These are phyloP conservation scores for Phalera bucephala DNA, from an alignment of 2,888 invertebrate species.

Conservation along the genomic window DNA sequence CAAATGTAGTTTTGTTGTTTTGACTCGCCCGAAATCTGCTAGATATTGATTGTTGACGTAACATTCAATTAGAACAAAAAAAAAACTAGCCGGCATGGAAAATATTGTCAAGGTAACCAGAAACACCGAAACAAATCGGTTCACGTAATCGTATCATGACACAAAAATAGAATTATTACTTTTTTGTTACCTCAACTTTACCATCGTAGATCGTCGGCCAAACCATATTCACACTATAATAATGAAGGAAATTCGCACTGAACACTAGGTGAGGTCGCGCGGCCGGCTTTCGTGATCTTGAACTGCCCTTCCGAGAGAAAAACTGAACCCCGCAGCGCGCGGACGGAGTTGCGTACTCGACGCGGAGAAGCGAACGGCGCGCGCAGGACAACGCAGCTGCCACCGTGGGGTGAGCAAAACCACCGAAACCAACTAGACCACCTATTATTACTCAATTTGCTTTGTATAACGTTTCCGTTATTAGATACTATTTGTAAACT, in stretches of 20 bases:
- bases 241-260: slow-evolving; percentile 51
- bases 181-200: slow-evolving; percentile 58
- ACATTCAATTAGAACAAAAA: slow-evolving; percentile 22
- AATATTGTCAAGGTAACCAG: slow-evolving; percentile 44
- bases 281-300: slow-evolving; percentile 76
- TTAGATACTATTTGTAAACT: slow-evolving; percentile 17
- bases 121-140: slow-evolving; percentile 33
- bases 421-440: slow-evolving; percentile 41
- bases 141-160: slow-evolving; percentile 42
- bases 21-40: neutral
- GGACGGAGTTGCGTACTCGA: slow-evolving; percentile 65
- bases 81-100: slow-evolving; percentile 45
- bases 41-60: neutral
- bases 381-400: slow-evolving; percentile 58
- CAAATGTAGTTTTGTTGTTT: no score
- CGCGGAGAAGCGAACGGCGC: slow-evolving; percentile 57
- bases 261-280: slow-evolving; percentile 54
- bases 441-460: slow-evolving; percentile 24
- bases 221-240: slow-evolving; percentile 60
- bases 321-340: slow-evolving; percentile 60
- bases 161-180: slow-evolving; percentile 43
- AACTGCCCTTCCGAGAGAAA: slow-evolving; percentile 79
- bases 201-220: slow-evolving; percentile 72
- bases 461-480: slow-evolving; percentile 7
- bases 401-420: slow-evolving; percentile 52